Percentiles rank a stretch among this genome's conserved stretches.
Evolutionary conservation across 1,140 invertebrate genomes (phyloP).

Genomic region (Atta texana): DNA sequence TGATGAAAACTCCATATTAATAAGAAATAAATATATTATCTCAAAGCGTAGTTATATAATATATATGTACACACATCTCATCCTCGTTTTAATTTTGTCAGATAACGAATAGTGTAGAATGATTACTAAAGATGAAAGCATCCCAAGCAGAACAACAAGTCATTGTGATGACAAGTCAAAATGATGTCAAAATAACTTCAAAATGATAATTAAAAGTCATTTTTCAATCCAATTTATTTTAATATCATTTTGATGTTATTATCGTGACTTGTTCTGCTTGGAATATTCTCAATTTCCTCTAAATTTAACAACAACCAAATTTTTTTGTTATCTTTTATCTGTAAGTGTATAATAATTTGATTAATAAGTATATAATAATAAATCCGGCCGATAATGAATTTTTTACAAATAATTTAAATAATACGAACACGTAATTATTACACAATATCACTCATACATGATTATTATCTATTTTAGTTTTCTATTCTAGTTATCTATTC

Average conservation of each 20-base stretch:
- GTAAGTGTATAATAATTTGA: neutral
- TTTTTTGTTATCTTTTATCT: neutral
- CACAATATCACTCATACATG: neutral
- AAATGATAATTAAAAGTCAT: no score
- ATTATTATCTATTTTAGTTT: neutral
- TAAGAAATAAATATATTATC: conserved; percentile 87
- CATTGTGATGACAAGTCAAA: no score
- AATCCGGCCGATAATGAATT: no score
- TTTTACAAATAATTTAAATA: no score
- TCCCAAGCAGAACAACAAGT: no score
- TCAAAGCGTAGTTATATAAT: conserved; percentile 71
- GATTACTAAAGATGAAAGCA: neutral
- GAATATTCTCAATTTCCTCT: neutral
- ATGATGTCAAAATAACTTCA: no score
- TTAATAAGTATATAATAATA: neutral
- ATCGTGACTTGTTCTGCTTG: no score
- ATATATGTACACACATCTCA: neutral
- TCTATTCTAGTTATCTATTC: neutral
- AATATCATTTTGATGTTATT: no score
- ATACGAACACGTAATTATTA: no score
- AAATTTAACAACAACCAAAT: neutral
- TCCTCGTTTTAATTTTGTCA: neutral
- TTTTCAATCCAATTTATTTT: no score
- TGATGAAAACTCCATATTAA: conserved; percentile 85
- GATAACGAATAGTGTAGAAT: neutral